A percentile compares a stretch with the other conserved stretches of the same genome.
Conservation (phyloP, 2,797 vertebrate genomes). For the Microcaecilia unicolor region DNA sequence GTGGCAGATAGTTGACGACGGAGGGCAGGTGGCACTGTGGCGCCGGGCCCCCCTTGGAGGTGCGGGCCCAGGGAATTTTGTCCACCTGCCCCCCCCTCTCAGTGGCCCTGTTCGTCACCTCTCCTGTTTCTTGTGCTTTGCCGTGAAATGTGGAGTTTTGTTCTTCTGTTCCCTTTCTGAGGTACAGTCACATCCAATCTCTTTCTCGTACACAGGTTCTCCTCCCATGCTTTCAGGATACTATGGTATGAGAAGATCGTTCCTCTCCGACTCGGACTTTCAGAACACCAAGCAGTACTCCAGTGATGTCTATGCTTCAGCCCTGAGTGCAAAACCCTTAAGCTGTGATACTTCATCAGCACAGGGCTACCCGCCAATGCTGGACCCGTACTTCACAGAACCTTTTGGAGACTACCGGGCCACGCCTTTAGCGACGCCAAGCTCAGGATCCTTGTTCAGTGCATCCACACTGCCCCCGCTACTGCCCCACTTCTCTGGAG, state of each 20-base stretch:
- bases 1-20: no score
- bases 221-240: slow-evolving; percentile 58
- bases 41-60: no score
- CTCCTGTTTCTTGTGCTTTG: no score
- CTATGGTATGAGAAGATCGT: slow-evolving; percentile 71
- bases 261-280: slow-evolving; percentile 76
- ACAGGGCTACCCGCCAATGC: slow-evolving; percentile 60
- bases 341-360: slow-evolving; percentile 59
- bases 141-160: no score
- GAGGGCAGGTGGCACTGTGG: no score
- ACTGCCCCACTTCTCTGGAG: slow-evolving; percentile 64
- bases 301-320: slow-evolving; percentile 56
- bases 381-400: slow-evolving; percentile 75
- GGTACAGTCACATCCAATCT: no score
- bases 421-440: slow-evolving; percentile 45
- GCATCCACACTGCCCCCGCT: slow-evolving; percentile 64
- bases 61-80: no score
- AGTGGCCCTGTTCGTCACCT: no score
- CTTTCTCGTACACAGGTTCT: slow-evolving; percentile 55
- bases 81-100: no score
- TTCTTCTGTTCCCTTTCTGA: no score
- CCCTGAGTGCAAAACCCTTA: slow-evolving; percentile 62
- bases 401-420: slow-evolving; percentile 66
- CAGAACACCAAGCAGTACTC: slow-evolving; percentile 64
- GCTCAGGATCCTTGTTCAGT: slow-evolving; percentile 60